Base-by-base conservation (phyloP, 35 echinoderm and acorn worm genomes). In the Apostichopus japonicus region DNA sequence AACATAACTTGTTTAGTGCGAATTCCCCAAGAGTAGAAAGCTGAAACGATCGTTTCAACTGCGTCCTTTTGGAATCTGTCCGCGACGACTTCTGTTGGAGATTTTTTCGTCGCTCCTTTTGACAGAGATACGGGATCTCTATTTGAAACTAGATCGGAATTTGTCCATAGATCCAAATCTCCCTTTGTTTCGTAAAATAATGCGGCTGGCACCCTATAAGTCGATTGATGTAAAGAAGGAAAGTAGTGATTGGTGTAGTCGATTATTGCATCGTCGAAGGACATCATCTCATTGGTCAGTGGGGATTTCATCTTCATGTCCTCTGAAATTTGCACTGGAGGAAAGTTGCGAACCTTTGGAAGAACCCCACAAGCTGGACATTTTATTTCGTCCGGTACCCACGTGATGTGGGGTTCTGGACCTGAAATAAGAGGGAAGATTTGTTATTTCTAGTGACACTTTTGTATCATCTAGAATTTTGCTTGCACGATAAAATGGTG, bases 151-250 rank as follows among this genome's bases (percentile, higher is more conserved):
- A 93, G 16, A 70, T 93, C 92, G 27, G 4, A 8, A 55, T 93
- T 86, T 15, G 92, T 93, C 65, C 54, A 71, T 55, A 93, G 58
- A 33, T 93, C 92, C 59, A 93, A 67, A 86, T 93, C 92, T 17
- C 92, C 92, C 84, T 55, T 93, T 19, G 92, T n/a, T 75, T 93
- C 92, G 62, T 93, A 93, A 93, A 93, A 93, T 23, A 93, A n/a
- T 5, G 79, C 24, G 6, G 92, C 79, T 72, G 92, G 92, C 16
- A 92, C 90, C 44, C 82, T 54, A 73, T 93, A 55, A 22, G 92
- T 86, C 53, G 81, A 86, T 23, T 72, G 27, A 4, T 86, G 79
- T 7, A 93, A 56, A 56, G 6, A 33, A 17, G 92, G 92, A 76
- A 84, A 93, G 33, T 93, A 93, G 54, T 93, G 79, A 56, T 86